Conservation (phyloP, 2,113 vertebrate species). For the Caretta caretta region DNA sequence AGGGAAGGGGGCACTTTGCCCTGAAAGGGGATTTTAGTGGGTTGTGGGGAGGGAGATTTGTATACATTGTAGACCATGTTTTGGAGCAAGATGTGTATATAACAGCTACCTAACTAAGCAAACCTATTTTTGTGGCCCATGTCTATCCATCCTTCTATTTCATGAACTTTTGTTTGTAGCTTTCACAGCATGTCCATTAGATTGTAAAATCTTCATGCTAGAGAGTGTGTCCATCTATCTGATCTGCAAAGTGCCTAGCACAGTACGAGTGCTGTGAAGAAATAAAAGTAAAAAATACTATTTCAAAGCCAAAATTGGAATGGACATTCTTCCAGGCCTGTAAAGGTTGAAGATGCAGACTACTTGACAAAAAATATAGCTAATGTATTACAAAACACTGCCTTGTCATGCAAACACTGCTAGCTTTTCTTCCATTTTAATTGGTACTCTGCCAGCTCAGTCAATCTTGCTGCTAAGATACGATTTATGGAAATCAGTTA, state of each 20-base stretch:
- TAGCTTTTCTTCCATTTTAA: constrained; percentile 16
- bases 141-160: rapidly evolving
- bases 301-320: background rate
- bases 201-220: background rate
- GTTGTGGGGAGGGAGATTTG: rapidly evolving
- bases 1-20: background rate
- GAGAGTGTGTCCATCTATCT: background rate
- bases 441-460: background rate
- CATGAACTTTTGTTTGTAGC: background rate
- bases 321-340: background rate
- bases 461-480: background rate
- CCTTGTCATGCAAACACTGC: background rate
- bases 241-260: background rate
- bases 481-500: constrained; percentile 55
- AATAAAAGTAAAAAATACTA: background rate
- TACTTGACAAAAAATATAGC: constrained; percentile 6
- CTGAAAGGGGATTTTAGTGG: background rate
- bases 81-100: rapidly evolving
- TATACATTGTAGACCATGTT: background rate
- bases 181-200: rapidly evolving
- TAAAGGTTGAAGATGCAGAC: background rate
- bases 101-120: background rate
- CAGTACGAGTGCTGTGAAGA: rapidly evolving
- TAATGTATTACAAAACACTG: constrained; percentile 8
- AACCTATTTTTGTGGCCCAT: background rate